Conservation (phyloP, 2,797 vertebrate genomes). For the Vultur gryphus region DNA sequence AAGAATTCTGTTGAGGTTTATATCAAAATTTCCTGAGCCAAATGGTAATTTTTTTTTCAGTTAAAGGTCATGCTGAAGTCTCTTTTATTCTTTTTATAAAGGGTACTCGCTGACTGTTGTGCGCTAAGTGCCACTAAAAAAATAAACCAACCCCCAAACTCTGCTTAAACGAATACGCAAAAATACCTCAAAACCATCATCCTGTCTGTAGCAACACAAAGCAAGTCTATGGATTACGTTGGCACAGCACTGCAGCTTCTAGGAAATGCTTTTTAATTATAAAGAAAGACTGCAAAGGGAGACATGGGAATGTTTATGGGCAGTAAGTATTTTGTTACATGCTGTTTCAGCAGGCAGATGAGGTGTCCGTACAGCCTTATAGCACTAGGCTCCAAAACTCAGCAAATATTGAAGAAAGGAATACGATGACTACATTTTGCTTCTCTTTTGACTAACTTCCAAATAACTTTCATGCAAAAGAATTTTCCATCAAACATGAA, state of each 20-base stretch:
- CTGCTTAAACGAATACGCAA: not conserved
- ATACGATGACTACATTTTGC: not conserved
- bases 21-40: not conserved
- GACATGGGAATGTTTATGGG: not conserved
- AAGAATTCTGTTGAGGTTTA: not conserved
- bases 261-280: conserved; percentile 52
- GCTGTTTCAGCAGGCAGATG: conserved; percentile 39
- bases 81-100: conserved; percentile 11
- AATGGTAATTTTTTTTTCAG: not conserved
- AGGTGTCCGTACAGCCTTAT: not conserved
- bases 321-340: not conserved
- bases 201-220: not conserved
- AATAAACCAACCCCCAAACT: not conserved
- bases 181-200: conserved; percentile 11
- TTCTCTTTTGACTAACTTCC: not conserved
- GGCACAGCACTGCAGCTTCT: not conserved
- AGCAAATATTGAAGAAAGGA: not conserved
- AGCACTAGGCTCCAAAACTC: not conserved
- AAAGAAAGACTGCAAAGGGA: conserved; percentile 10
- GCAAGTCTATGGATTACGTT: not conserved
- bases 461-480: not conserved
- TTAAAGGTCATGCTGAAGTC: conserved; percentile 4
- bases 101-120: not conserved
- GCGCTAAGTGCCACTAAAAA: not conserved
- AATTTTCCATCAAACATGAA: not conserved